These are phyloP conservation scores for Drosophila pachea DNA, from an alignment of 1,140 invertebrate species.

Conservation along the genomic window DNA sequence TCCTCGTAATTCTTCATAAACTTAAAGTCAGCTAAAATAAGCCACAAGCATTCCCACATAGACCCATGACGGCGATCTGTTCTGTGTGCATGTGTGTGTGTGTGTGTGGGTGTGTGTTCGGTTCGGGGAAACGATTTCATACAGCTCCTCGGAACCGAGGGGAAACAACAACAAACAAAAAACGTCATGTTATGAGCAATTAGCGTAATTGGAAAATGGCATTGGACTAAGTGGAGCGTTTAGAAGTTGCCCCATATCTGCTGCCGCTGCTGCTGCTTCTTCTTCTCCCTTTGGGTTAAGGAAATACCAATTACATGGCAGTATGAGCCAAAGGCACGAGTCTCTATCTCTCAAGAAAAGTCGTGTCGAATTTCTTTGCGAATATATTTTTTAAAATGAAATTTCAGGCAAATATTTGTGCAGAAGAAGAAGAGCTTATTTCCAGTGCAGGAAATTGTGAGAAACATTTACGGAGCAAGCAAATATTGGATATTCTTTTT, in stretches of 20 bases:
- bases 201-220: constrained; percentile 73
- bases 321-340: no score
- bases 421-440: no score
- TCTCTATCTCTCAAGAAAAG: no score
- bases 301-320: constrained; percentile 14
- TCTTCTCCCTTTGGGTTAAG: constrained; percentile 8
- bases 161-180: constrained; percentile 67
- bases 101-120: constrained; percentile 6
- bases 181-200: constrained; percentile 71
- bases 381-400: no score
- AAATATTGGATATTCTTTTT: not conserved
- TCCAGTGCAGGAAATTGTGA: not conserved
- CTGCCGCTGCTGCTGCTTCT: constrained; percentile 19
- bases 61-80: constrained; percentile 39
- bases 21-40: constrained; percentile 74
- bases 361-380: no score
- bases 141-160: constrained; percentile 31
- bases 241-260: constrained; percentile 43
- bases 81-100: constrained; percentile 11
- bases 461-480: not conserved
- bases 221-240: constrained; percentile 49
- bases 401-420: no score
- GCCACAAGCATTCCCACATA: constrained; percentile 57
- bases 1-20: constrained; percentile 69
- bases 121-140: constrained; percentile 60